Evolutionary conservation across 1,140 invertebrate genomes (phyloP).

Genomic region (Geopemphigus sp.): DNA sequence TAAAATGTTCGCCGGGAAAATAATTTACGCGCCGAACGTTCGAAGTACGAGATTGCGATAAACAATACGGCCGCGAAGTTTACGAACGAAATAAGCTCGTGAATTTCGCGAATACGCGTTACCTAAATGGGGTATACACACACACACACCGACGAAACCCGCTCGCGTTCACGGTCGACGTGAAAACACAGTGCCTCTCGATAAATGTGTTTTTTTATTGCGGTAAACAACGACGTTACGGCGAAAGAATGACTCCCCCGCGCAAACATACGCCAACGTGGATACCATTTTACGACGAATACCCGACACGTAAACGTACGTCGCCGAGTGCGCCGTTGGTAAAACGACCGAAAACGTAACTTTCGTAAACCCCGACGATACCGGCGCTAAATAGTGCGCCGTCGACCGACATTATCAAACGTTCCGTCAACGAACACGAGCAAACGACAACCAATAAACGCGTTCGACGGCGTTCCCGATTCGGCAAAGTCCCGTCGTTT

Average conservation of each 20-base stretch:
- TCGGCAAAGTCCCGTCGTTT: too few relatives aligned
- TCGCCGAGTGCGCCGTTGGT: neutral
- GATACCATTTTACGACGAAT: neutral
- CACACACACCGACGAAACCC: too few relatives aligned
- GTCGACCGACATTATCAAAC: too few relatives aligned
- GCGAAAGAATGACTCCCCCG: neutral
- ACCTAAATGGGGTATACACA: too few relatives aligned
- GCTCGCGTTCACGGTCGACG: neutral
- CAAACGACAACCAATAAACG: too few relatives aligned
- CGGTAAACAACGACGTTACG: constrained; percentile 10
- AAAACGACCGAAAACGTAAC: neutral
- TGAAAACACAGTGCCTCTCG: too few relatives aligned
- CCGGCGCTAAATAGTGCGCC: too few relatives aligned
- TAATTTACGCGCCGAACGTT: too few relatives aligned
- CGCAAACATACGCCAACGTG: neutral
- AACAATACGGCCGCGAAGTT: neutral
- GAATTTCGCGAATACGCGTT: neutral
- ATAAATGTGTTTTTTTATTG: constrained; percentile 25
- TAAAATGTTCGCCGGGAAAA: too few relatives aligned
- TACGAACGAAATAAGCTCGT: neutral
- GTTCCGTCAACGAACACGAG: too few relatives aligned
- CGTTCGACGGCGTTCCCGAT: too few relatives aligned
- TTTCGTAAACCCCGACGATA: neutral
- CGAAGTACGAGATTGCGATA: too few relatives aligned
- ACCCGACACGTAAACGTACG: neutral